A percentile compares a stretch with the other conserved stretches of the same genome.
Evolutionary conservation across 2,797 vertebrate species (phyloP).

Genomic region (Centropyge bicolor): DNA sequence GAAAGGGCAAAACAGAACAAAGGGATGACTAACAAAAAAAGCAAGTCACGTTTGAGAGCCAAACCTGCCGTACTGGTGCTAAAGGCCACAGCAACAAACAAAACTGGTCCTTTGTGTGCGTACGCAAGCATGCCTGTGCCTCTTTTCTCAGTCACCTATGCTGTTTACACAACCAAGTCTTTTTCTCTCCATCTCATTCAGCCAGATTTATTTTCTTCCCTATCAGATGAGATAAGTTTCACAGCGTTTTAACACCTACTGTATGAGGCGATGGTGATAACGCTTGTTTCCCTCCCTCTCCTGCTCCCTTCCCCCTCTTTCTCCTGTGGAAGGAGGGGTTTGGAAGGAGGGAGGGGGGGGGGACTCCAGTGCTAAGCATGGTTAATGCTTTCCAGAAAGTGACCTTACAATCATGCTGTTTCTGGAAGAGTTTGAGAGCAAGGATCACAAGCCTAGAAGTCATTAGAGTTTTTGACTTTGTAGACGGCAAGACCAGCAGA

Average conservation of each 20-base stretch:
- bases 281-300: slow-evolving; percentile 21
- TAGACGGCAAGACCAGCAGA: slow-evolving; percentile 20
- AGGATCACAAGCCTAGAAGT: slow-evolving; percentile 47
- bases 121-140: slow-evolving; percentile 20
- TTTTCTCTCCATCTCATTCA: slow-evolving; percentile 63
- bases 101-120: slow-evolving; percentile 49
- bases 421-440: slow-evolving; percentile 52
- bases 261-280: slow-evolving; percentile 76
- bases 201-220: slow-evolving; percentile 71
- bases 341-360: neutral
- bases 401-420: slow-evolving; percentile 54
- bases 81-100: slow-evolving; percentile 70
- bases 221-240: slow-evolving; percentile 85
- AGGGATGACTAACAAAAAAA: slow-evolving; percentile 26
- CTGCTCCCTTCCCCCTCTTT: neutral
- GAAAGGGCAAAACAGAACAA: slow-evolving; percentile 21
- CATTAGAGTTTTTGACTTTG: slow-evolving; percentile 40
- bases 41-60: slow-evolving; percentile 41
- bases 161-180: slow-evolving; percentile 77
- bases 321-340: neutral
- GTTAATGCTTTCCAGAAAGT: slow-evolving; percentile 77
- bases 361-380: slow-evolving; percentile 14
- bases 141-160: slow-evolving; percentile 50
- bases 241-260: slow-evolving; percentile 83
- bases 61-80: slow-evolving; percentile 66